phyloP scores from a whole-genome alignment of 2,888 invertebrate genomes.

The Nipponacmea schrenckii region DNA sequence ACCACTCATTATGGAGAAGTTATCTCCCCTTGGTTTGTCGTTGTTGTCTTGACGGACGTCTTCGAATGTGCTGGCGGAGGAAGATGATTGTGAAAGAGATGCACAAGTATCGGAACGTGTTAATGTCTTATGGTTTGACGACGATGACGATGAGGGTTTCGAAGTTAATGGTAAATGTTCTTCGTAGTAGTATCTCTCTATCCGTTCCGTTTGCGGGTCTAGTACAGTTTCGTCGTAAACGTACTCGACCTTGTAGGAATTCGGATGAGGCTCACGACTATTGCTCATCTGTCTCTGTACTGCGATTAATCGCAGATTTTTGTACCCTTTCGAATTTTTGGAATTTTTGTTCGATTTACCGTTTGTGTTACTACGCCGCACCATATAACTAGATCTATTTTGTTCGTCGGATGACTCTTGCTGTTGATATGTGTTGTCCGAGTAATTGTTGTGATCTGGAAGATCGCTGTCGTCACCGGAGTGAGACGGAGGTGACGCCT shows the following conservation, averaged over 20 bases:
- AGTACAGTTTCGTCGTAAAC: slow-evolving; percentile 64
- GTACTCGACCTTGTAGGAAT: slow-evolving; percentile 51
- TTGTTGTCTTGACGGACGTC: slow-evolving; percentile 23
- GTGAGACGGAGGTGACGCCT: slow-evolving; percentile 22
- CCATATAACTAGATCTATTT: background rate
- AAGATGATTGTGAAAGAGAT: slow-evolving; percentile 25
- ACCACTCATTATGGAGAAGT: slow-evolving; percentile 45
- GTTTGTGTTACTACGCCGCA: background rate
- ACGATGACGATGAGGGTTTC: background rate
- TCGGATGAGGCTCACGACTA: slow-evolving; percentile 7
- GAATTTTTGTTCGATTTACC: background rate
- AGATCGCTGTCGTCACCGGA: slow-evolving; percentile 36
- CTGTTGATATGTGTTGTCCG: slow-evolving; percentile 27
- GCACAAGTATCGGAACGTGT: background rate
- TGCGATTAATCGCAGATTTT: slow-evolving; percentile 28
- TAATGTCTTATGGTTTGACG: background rate
- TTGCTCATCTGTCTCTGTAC: slow-evolving; percentile 26
- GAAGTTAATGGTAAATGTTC: slow-evolving; percentile 39
- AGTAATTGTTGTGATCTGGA: slow-evolving; percentile 25
- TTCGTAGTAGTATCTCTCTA: slow-evolving; percentile 59
- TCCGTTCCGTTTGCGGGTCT: slow-evolving; percentile 60
- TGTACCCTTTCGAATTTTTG: slow-evolving; percentile 12
- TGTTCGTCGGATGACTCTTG: slow-evolving; percentile 18
- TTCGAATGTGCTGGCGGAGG: slow-evolving; percentile 34
- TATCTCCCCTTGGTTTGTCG: slow-evolving; percentile 30